Evolutionary conservation across 2,113 vertebrate species (phyloP).

Genomic region (Nycticorax nycticorax): DNA sequence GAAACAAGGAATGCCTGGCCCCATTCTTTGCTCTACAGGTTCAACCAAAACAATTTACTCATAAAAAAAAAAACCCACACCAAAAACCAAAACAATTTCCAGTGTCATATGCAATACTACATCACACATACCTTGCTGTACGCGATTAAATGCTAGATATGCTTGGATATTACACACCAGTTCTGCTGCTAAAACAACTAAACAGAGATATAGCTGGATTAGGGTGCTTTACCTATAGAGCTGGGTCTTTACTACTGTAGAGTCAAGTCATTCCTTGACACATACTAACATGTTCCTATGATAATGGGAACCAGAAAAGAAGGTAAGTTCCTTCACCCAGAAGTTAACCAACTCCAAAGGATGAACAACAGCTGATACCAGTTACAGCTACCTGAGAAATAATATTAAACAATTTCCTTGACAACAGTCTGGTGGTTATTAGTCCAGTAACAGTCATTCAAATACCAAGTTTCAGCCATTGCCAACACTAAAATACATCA

Average conservation of each 20-base stretch:
- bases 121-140: background rate
- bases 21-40: background rate
- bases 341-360: background rate
- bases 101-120: background rate
- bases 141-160: background rate
- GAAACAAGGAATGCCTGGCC: background rate
- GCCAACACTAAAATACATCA: background rate
- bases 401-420: background rate
- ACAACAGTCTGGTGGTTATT: background rate
- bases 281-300: background rate
- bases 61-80: too few species aligned
- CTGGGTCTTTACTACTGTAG: background rate
- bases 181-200: background rate
- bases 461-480: background rate
- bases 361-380: background rate
- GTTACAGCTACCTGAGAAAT: background rate
- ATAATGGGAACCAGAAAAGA: background rate
- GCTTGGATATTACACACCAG: accelerated
- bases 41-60: background rate
- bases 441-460: background rate
- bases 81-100: too few species aligned
- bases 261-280: background rate
- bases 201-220: background rate
- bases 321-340: background rate
- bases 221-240: background rate